phyloP scores from a whole-genome alignment of 2,888 invertebrate species.

The Phania funesta region DNA sequence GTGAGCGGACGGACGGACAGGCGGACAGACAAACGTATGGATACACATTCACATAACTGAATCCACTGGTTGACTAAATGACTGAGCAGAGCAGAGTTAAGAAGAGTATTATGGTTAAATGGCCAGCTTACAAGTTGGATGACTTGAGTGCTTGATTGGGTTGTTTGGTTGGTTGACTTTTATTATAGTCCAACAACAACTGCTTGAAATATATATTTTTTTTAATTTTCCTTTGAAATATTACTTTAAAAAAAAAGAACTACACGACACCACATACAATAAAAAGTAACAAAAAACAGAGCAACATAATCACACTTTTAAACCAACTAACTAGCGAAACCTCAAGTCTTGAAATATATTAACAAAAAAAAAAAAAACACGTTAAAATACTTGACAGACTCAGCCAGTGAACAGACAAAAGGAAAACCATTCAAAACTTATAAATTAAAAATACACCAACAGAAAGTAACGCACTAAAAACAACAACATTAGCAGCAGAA shows the following conservation, averaged over 20 bases:
- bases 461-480: constrained; percentile 34
- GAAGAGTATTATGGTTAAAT: constrained; percentile 24
- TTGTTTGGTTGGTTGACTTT: constrained; percentile 53
- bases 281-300: constrained; percentile 15
- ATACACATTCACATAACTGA: constrained; percentile 13
- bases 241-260: constrained; percentile 18
- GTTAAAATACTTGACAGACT: constrained; percentile 49
- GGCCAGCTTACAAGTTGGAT: constrained; percentile 19
- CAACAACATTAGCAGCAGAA: neutral
- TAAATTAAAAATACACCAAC: constrained; percentile 52
- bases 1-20: neutral
- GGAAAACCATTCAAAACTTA: constrained; percentile 47
- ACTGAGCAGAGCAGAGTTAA: neutral
- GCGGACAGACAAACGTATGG: neutral
- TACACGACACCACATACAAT: neutral
- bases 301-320: constrained; percentile 28
- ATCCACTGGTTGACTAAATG: constrained; percentile 23
- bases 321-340: constrained; percentile 21
- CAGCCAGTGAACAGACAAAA: constrained; percentile 12
- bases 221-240: constrained; percentile 9
- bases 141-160: constrained; percentile 33
- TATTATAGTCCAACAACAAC: constrained; percentile 24
- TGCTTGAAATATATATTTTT: neutral
- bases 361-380: constrained; percentile 10
- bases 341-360: neutral